Conservation (phyloP, 1,140 invertebrate species). For the Papilio polyxenes region DNA sequence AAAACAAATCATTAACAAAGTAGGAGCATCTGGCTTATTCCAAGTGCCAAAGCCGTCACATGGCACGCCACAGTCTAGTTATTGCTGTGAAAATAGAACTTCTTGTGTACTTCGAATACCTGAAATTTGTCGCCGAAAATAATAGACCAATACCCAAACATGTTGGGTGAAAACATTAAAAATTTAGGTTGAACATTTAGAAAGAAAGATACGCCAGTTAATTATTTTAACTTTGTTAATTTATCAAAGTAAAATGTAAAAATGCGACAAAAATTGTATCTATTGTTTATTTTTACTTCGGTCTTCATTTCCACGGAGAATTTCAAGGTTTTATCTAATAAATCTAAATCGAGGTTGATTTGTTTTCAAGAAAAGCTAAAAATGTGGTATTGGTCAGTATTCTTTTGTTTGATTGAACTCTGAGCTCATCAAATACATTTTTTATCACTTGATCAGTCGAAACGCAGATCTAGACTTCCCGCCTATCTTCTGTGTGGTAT, state of each 20-base stretch:
- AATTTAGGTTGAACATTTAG: neutral
- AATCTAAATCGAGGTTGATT: neutral
- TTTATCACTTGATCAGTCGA: neutral
- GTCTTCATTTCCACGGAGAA: neutral
- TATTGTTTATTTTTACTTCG: neutral
- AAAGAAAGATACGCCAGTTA: neutral
- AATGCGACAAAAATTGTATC: neutral
- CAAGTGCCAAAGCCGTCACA: neutral
- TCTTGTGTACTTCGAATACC: neutral
- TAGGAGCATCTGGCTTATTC: neutral
- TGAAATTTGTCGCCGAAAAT: constrained; percentile 3
- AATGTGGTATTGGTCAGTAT: neutral
- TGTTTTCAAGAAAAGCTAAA: neutral
- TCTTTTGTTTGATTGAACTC: neutral
- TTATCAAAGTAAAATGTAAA: neutral
- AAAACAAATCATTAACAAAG: neutral
- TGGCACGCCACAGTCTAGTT: constrained; percentile 41
- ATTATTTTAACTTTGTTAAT: neutral
- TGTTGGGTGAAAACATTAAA: neutral
- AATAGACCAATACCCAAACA: neutral
- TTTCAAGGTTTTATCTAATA: neutral
- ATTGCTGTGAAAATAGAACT: constrained; percentile 50
- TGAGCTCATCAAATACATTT: neutral
- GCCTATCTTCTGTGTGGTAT: neutral
- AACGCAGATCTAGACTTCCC: neutral